Conservation (phyloP, 2,797 vertebrate species). For the Brotula barbata region DNA sequence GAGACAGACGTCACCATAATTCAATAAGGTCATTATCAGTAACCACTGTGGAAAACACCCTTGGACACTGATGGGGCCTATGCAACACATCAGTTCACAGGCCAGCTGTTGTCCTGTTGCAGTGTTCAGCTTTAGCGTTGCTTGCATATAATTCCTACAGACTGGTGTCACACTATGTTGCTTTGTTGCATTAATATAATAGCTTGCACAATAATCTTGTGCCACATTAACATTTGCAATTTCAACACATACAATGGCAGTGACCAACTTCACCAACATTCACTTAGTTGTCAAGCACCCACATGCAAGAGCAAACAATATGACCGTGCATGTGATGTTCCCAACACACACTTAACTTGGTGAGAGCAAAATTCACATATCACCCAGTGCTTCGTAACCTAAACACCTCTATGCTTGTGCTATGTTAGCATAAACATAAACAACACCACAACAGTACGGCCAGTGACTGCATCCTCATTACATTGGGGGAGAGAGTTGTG, state of each 20-base stretch:
- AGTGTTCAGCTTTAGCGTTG: background rate
- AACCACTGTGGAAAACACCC: constrained; percentile 22
- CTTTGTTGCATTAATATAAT: constrained; percentile 10
- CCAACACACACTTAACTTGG: background rate
- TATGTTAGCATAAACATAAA: constrained; percentile 29
- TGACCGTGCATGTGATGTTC: constrained; percentile 1
- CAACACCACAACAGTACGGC: constrained; percentile 51
- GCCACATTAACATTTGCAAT: background rate
- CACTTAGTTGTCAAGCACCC: constrained; percentile 1
- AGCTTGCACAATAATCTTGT: background rate
- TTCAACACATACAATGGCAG: background rate
- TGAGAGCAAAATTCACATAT: background rate
- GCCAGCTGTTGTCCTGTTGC: constrained; percentile 9
- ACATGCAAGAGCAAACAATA: constrained; percentile 6
- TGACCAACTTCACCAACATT: background rate
- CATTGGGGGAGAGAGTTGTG: constrained; percentile 61
- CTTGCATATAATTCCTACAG: background rate
- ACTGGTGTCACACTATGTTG: background rate
- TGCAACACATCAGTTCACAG: constrained; percentile 8
- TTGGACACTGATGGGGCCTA: constrained; percentile 7
- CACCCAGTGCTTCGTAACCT: background rate
- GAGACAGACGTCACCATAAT: constrained; percentile 15
- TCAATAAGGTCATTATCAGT: constrained; percentile 33
- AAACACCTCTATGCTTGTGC: too few relatives aligned
- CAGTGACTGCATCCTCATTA: constrained; percentile 58